These are phyloP conservation scores for Hylia prasina DNA, from an alignment of 2,113 vertebrate species.

Conservation along the genomic window DNA sequence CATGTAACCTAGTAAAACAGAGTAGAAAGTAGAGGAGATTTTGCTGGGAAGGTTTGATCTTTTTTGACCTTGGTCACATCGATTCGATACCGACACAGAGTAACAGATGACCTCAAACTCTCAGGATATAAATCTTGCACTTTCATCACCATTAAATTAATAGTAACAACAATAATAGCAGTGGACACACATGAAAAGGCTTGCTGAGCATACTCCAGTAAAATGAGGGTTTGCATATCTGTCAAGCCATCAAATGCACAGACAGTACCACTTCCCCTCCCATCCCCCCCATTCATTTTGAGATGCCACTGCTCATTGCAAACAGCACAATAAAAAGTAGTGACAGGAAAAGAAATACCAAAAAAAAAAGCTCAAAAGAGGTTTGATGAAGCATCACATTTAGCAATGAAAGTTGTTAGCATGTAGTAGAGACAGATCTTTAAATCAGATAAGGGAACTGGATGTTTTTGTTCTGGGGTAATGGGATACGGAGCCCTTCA, in stretches of 20 bases:
- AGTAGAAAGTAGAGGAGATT: not conserved
- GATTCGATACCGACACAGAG: not conserved
- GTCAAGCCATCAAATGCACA: not conserved
- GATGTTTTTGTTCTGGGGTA: conserved; percentile 20
- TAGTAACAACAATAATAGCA: not conserved
- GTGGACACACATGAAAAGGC: not conserved
- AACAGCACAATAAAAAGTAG: not conserved
- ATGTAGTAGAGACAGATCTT: not conserved
- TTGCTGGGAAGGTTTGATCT: not conserved
- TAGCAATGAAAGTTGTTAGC: conserved; percentile 9
- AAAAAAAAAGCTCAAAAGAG: not conserved
- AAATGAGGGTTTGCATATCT: not conserved
- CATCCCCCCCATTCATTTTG: not conserved
- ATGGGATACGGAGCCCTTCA: conserved; percentile 30
- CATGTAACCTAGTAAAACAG: not conserved
- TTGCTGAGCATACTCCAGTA: not conserved
- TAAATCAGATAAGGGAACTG: conserved; percentile 13
- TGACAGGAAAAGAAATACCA: not conserved
- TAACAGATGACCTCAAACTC: not conserved
- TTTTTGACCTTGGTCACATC: not conserved
- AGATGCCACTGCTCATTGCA: not conserved
- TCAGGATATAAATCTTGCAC: not conserved
- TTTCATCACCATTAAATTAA: not conserved
- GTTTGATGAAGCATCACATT: not conserved
- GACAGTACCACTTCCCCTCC: not conserved